A percentile compares a stretch with the other conserved stretches of the same genome.
Evolutionary conservation across 1,140 invertebrate genomes (phyloP).

Genomic region (Goniozus legneri): DNA sequence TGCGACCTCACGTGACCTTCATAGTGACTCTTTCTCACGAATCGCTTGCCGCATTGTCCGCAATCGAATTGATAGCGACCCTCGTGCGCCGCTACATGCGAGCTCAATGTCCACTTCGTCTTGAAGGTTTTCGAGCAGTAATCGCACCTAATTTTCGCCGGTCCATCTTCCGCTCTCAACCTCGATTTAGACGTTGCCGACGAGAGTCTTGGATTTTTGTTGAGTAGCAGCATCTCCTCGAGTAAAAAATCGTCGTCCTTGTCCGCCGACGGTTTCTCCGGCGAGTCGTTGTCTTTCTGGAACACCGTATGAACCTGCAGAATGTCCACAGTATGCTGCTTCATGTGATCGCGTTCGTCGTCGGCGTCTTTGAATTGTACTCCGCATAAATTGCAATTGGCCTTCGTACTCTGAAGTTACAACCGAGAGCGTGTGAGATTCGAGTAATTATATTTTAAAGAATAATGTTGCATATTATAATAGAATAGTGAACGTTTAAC

Average conservation of each 20-base stretch:
- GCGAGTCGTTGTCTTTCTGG: slow-evolving; percentile 3
- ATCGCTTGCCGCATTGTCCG: slow-evolving; percentile 48
- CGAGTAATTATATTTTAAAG: too few species aligned
- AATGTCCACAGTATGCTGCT: slow-evolving; percentile 32
- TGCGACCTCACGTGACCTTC: slow-evolving; percentile 49
- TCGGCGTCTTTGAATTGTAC: slow-evolving; percentile 21
- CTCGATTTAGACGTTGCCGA: slow-evolving; percentile 10
- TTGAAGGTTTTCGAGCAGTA: slow-evolving; percentile 53
- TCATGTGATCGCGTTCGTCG: slow-evolving; percentile 35
- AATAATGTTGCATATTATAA: too few species aligned
- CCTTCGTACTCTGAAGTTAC: too few species aligned
- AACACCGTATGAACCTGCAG: slow-evolving; percentile 14
- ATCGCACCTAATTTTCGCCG: slow-evolving; percentile 41
- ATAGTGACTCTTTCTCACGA: slow-evolving; percentile 51
- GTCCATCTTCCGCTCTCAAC: slow-evolving; percentile 1
- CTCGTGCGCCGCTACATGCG: slow-evolving; percentile 49
- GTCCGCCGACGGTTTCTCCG: slow-evolving; percentile 20
- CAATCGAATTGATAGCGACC: slow-evolving; percentile 50
- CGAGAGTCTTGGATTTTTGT: slow-evolving; percentile 30
- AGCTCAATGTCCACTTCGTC: slow-evolving; percentile 51
- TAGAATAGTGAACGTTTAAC: background rate
- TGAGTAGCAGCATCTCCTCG: slow-evolving; percentile 45
- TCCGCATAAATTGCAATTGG: slow-evolving; percentile 29
- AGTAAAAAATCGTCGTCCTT: slow-evolving; percentile 44
- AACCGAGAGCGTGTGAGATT: too few species aligned